These are phyloP conservation scores for Aphidoletes aphidimyza DNA, from an alignment of 2,888 invertebrate species.

Conservation along the genomic window DNA sequence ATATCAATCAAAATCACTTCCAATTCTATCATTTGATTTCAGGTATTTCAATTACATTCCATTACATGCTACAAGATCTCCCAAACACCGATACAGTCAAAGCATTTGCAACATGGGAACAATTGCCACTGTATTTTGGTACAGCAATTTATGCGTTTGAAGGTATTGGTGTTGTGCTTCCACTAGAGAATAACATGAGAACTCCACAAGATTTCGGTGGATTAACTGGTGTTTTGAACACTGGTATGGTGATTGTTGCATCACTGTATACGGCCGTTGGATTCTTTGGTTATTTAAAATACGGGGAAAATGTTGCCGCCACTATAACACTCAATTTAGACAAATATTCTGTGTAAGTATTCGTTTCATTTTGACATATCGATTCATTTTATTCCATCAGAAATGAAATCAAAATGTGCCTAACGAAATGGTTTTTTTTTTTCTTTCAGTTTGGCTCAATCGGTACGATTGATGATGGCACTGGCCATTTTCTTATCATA, in stretches of 20 bases:
- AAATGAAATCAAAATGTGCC: constrained; percentile 34
- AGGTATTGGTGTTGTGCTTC: constrained; percentile 90
- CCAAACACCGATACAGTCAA: constrained; percentile 74
- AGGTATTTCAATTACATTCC: constrained; percentile 85
- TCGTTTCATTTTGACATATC: not conserved
- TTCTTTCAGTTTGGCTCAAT: constrained; percentile 78
- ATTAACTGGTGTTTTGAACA: constrained; percentile 85
- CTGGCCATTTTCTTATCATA: constrained; percentile 91
- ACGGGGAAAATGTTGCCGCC: constrained; percentile 82
- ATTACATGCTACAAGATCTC: constrained; percentile 83
- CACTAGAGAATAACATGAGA: constrained; percentile 92
- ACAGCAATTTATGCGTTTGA: constrained; percentile 90
- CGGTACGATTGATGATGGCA: constrained; percentile 86
- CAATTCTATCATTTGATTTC: too few relatives aligned
- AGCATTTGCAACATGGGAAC: constrained; percentile 74
- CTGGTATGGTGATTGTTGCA: constrained; percentile 88
- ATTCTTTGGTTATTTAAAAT: constrained; percentile 91
- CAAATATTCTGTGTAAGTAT: constrained; percentile 75
- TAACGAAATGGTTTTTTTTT: too few relatives aligned
- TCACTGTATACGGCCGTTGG: constrained; percentile 85
- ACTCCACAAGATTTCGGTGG: constrained; percentile 87
- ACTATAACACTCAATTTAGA: constrained; percentile 91
- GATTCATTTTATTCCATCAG: not conserved
- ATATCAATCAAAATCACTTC: not conserved
- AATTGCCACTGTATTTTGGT: not conserved